Conservation (phyloP, 2,888 invertebrate genomes). For the Opisthograptis luteolata region DNA sequence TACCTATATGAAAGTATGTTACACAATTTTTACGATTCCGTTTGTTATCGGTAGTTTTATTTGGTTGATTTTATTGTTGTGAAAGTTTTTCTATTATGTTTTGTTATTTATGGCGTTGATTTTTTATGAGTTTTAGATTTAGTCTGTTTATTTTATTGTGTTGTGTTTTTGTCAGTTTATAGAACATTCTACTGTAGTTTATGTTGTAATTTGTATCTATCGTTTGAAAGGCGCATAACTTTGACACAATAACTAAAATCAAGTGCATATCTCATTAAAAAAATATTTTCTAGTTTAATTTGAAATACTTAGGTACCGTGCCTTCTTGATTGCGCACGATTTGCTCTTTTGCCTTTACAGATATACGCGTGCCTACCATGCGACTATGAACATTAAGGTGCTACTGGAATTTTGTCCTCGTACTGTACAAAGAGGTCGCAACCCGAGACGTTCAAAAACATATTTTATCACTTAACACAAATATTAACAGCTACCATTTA, state of each 20-base stretch:
- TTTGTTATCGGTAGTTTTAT: slow-evolving; percentile 34
- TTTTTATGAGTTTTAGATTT: slow-evolving; percentile 3
- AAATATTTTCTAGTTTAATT: no score
- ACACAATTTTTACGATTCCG: slow-evolving; percentile 37
- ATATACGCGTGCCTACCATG: no score
- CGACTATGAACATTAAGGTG: no score
- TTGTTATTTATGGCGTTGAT: slow-evolving; percentile 6
- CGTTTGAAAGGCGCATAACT: no score
- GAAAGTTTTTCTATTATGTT: slow-evolving; percentile 29
- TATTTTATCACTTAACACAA: background rate
- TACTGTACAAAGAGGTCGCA: no score
- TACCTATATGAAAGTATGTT: slow-evolving; percentile 34
- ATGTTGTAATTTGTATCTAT: background rate
- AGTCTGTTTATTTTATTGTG: background rate
- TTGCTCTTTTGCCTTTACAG: no score
- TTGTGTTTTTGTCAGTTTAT: background rate
- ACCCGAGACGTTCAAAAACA: background rate
- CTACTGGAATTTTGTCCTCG: no score
- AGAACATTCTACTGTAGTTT: background rate
- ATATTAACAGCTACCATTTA: background rate
- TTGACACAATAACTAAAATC: no score
- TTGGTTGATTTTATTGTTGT: slow-evolving; percentile 30
- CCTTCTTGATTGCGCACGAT: no score
- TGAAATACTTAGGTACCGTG: no score
- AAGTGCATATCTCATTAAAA: no score